Percentiles rank a stretch among this genome's conserved stretches.
Conservation (phyloP, 2,797 vertebrate species). For the Alouatta caraya region DNA sequence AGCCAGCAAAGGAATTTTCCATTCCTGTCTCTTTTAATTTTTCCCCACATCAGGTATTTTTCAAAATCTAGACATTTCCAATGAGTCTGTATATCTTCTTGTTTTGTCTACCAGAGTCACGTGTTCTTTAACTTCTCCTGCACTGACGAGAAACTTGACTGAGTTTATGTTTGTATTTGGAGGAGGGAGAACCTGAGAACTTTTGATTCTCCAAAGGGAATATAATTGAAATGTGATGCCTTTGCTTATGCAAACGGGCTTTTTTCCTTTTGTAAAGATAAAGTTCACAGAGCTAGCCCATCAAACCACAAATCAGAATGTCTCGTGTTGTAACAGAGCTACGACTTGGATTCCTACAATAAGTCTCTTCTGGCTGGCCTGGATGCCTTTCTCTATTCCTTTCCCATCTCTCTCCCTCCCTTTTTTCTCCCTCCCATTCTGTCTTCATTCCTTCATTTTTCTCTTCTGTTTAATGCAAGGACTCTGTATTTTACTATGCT, state of each 20-base stretch:
- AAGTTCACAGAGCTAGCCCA: constrained; percentile 63
- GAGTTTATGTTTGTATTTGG: constrained; percentile 70
- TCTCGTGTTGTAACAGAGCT: not conserved
- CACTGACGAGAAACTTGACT: constrained; percentile 69
- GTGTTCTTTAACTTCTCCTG: constrained; percentile 73
- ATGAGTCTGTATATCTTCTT: constrained; percentile 84
- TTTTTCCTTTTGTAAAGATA: constrained; percentile 73
- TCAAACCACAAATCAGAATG: constrained; percentile 72
- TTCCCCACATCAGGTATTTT: constrained; percentile 87
- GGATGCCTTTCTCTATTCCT: not conserved
- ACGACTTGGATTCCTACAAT: not conserved
- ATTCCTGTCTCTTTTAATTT: constrained; percentile 82
- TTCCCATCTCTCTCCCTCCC: too few species aligned
- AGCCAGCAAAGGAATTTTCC: constrained; percentile 84
- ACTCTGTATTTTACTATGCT: not conserved
- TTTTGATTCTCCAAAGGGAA: constrained; percentile 75
- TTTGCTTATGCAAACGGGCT: constrained; percentile 74
- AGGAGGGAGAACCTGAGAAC: constrained; percentile 81
- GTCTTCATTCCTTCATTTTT: not conserved
- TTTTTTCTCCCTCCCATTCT: not conserved
- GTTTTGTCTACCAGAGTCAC: constrained; percentile 84
- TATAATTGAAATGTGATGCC: constrained; percentile 59
- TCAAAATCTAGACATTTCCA: constrained; percentile 84
- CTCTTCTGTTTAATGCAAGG: not conserved
- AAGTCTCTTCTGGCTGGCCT: not conserved